Base-by-base conservation (phyloP, 2,797 vertebrate genomes). In the Pantherophis vulpinus region DNA sequence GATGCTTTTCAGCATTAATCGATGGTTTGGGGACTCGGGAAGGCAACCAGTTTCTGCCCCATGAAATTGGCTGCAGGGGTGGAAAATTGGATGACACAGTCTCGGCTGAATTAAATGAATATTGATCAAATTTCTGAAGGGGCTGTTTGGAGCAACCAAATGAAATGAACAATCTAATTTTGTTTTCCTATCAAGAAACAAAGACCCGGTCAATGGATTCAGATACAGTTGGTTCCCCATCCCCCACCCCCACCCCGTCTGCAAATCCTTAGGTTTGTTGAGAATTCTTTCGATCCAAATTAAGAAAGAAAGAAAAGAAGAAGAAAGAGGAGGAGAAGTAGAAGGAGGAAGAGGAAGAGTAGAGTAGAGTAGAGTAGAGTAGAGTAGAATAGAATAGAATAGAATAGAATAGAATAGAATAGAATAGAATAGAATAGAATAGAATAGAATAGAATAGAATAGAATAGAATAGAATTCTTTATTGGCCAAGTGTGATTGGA, bases 51-150 rank as follows among this genome's bases (percentile, higher is more conserved):
- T 86, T 86, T 86, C n/a, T 93, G 47, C 74, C 86, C 92, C 86
- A 42, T 90, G 92, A 90, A 93, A 93, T 86, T 60, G 86, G 63
- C 16, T 90, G 74, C 74, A 61, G 51, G 55, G 23, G 51, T 66
- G 88, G 88, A 47, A 86, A 87, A 86, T 54, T 42, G 59, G 74
- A 42, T 47, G 74, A 83, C 74, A 42, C 74, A 1, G 32, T 23
- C 37, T 83, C 74, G 86, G 51, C 74, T 90, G 88, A 93, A 51
- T 86, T 86, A 90, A 93, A 90, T 42, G 74, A 25, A 11, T 90
- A 90, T 93, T 93, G 92, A 90, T 93, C 88, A 11, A 23, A 37
- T 86, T 86, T 29, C 5, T 14, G 32, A 90, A 86, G 13, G 23
- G 37, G 47, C 51, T 20, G 27, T 23, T 86, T 90, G 88, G 88